These are phyloP conservation scores for Climacteris rufus DNA, from an alignment of 2,113 vertebrate genomes.

Conservation along the genomic window DNA sequence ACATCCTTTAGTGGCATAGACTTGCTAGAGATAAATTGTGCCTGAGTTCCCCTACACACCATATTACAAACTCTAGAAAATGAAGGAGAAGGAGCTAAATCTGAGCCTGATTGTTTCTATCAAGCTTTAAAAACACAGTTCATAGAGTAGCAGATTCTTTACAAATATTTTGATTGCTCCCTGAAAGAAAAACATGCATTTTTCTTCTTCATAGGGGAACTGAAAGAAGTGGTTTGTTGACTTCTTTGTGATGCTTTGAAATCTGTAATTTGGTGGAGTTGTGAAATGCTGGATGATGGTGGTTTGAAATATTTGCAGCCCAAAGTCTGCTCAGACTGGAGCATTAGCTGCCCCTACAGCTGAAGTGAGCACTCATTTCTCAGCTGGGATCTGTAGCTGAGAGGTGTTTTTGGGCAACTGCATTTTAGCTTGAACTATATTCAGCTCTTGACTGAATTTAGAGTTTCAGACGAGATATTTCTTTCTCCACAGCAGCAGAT, in stretches of 20 bases:
- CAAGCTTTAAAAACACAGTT: background rate
- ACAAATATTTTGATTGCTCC: background rate
- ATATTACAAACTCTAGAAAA: background rate
- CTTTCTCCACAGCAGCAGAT: background rate
- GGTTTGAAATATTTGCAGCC: background rate
- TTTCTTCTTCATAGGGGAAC: background rate
- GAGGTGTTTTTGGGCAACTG: background rate
- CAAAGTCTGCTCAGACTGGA: background rate
- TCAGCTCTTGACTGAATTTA: background rate
- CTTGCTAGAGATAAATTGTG: background rate
- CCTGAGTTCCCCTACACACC: background rate
- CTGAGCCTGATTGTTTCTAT: background rate
- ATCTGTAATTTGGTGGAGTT: background rate
- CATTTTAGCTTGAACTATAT: background rate
- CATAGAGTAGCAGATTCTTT: background rate
- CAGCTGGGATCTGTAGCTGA: background rate
- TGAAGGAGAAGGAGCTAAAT: background rate
- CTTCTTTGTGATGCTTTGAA: background rate
- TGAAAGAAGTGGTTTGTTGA: background rate
- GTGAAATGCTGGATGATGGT: background rate
- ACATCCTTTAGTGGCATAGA: background rate
- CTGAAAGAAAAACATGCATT: background rate
- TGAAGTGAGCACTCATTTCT: background rate
- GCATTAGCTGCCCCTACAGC: background rate
- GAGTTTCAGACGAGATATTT: background rate